phyloP scores from a whole-genome alignment of 2,113 vertebrate genomes.

The Gobiocypris rarus region DNA sequence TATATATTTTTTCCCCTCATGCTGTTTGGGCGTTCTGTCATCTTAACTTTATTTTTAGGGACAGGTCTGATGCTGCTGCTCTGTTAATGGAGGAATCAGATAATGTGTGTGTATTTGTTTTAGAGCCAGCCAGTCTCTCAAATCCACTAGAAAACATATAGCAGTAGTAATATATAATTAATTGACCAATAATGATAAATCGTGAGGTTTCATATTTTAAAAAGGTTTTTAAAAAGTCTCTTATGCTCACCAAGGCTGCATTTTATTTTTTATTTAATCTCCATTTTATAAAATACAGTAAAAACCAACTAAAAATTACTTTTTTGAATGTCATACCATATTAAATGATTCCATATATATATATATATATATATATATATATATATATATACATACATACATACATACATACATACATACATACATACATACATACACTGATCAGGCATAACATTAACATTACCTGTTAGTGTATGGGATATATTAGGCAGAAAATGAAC shows the following conservation, averaged over 20 bases:
- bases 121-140: not conserved
- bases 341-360: too few relatives aligned
- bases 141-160: not conserved
- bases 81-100: conserved; percentile 23
- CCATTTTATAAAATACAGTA: too few relatives aligned
- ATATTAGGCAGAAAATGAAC: too few relatives aligned
- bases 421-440: too few relatives aligned
- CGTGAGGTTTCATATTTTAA: not conserved
- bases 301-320: not conserved
- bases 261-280: not conserved
- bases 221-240: not conserved
- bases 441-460: too few relatives aligned
- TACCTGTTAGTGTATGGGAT: too few relatives aligned
- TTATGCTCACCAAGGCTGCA: not conserved
- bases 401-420: too few relatives aligned
- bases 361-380: too few relatives aligned
- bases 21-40: conserved; percentile 25
- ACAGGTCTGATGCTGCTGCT: conserved; percentile 38
- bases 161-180: not conserved
- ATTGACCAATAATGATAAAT: not conserved
- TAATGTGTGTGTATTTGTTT: not conserved
- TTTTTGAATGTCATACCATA: too few relatives aligned
- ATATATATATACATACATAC: too few relatives aligned
- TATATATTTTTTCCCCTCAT: not conserved
- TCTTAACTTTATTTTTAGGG: conserved; percentile 32